These are phyloP conservation scores for Seriola rivoliana DNA, from an alignment of 2,113 vertebrate species.

Conservation along the genomic window DNA sequence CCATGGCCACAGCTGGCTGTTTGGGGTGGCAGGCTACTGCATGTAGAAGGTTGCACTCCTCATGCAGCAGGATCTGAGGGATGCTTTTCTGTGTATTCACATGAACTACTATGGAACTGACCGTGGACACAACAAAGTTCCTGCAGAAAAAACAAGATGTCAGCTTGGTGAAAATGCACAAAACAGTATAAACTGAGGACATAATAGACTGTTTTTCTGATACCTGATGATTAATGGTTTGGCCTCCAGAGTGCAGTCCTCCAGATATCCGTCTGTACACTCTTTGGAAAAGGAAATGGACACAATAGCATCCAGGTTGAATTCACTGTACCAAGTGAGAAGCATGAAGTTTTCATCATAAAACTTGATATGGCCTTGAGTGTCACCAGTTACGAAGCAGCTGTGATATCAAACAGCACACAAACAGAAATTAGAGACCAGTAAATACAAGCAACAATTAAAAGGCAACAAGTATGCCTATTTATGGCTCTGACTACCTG, in stretches of 20 bases:
- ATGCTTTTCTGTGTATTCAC: slow-evolving; percentile 79
- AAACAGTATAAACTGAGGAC: background rate
- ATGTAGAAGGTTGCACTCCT: slow-evolving; percentile 82
- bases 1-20: slow-evolving; percentile 83
- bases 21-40: slow-evolving; percentile 91
- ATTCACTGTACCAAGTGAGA: slow-evolving; percentile 81
- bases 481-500: slow-evolving; percentile 76
- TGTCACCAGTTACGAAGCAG: slow-evolving; percentile 89
- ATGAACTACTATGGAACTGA: slow-evolving; percentile 84
- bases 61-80: slow-evolving; percentile 82
- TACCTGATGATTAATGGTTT: slow-evolving; percentile 84
- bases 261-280: slow-evolving; percentile 50
- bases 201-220: slow-evolving; percentile 33
- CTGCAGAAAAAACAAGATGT: slow-evolving; percentile 78
- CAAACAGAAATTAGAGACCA: slow-evolving; percentile 17
- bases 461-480: background rate
- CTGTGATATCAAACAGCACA: slow-evolving; percentile 76
- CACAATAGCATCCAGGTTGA: slow-evolving; percentile 84
- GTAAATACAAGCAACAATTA: background rate
- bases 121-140: slow-evolving; percentile 90
- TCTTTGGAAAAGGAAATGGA: slow-evolving; percentile 90
- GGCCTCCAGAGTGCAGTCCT: slow-evolving; percentile 66
- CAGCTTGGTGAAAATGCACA: background rate
- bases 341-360: slow-evolving; percentile 85
- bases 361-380: slow-evolving; percentile 88